Evolutionary conservation across 2,888 invertebrate genomes (phyloP).

Genomic region (Chrysolina americana): DNA sequence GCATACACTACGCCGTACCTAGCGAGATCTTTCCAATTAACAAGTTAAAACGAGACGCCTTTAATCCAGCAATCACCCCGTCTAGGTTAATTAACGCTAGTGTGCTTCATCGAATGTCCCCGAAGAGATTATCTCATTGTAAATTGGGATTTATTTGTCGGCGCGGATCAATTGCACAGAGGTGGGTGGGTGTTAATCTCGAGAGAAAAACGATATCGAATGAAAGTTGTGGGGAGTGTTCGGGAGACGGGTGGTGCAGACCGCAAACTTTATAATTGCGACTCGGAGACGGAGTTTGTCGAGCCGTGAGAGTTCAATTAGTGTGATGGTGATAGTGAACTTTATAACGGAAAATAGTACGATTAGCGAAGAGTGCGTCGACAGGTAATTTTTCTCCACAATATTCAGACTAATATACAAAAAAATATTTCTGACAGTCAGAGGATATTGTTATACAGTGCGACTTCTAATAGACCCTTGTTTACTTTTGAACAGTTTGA

Average conservation of each 20-base stretch:
- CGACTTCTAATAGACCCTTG: too few species aligned
- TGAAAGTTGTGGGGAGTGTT: not conserved
- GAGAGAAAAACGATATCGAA: constrained; percentile 3
- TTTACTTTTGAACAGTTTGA: too few species aligned
- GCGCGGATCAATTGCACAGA: constrained; percentile 34
- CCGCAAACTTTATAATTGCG: constrained; percentile 12
- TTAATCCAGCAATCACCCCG: constrained; percentile 61
- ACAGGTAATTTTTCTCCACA: too few species aligned
- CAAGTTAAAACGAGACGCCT: constrained; percentile 60
- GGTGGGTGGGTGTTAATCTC: constrained; percentile 27
- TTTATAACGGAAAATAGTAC: not conserved
- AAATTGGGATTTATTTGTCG: constrained; percentile 45
- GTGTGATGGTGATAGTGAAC: not conserved
- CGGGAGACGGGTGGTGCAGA: not conserved
- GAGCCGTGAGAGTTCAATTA: not conserved
- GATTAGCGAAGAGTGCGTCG: not conserved
- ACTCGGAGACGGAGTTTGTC: not conserved
- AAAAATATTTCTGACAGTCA: too few species aligned
- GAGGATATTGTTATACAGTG: too few species aligned
- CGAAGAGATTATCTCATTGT: constrained; percentile 61
- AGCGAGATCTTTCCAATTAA: constrained; percentile 60
- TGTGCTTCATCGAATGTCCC: constrained; percentile 61
- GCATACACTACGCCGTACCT: constrained; percentile 7
- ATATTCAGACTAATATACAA: too few species aligned
- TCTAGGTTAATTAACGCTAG: constrained; percentile 62